A percentile compares a stretch with the other conserved stretches of the same genome.
These are phyloP conservation scores for Iguana delicatissima DNA, from an alignment of 2,797 vertebrate species.

Conservation along the genomic window DNA sequence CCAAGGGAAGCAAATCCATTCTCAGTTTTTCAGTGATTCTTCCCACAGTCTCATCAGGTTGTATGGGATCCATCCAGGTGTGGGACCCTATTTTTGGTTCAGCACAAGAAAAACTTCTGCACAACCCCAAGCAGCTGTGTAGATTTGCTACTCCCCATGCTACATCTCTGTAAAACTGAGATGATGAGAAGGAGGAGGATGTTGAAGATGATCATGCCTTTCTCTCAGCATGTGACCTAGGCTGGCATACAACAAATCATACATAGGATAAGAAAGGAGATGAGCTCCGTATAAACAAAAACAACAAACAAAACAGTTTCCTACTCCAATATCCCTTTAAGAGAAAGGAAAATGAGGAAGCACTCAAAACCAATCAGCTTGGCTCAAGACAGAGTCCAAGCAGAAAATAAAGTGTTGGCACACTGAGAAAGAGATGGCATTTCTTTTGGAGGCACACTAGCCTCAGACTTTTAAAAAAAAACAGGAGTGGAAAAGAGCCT, in stretches of 20 bases:
- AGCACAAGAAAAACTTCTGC: too few species aligned
- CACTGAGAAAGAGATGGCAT: neutral
- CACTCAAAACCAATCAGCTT: neutral
- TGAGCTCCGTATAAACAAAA: neutral
- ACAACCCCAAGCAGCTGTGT: too few species aligned
- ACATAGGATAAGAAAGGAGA: neutral
- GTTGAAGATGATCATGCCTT: too few species aligned
- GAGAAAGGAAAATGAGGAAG: neutral
- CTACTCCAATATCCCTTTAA: neutral
- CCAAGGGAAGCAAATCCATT: too few species aligned
- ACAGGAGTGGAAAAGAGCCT: neutral
- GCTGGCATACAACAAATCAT: neutral
- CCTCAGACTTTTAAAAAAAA: neutral
- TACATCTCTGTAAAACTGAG: too few species aligned
- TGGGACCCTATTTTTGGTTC: too few species aligned
- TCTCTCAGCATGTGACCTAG: too few species aligned
- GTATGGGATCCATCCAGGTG: too few species aligned
- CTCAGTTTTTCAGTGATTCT: too few species aligned
- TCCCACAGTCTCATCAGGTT: too few species aligned
- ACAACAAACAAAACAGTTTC: neutral
- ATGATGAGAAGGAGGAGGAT: too few species aligned
- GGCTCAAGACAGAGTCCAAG: neutral
- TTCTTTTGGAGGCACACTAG: neutral
- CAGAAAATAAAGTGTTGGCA: neutral
- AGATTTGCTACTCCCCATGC: too few species aligned